Conservation (phyloP, 2,888 invertebrate genomes). For the Tetranychus truncatus region DNA sequence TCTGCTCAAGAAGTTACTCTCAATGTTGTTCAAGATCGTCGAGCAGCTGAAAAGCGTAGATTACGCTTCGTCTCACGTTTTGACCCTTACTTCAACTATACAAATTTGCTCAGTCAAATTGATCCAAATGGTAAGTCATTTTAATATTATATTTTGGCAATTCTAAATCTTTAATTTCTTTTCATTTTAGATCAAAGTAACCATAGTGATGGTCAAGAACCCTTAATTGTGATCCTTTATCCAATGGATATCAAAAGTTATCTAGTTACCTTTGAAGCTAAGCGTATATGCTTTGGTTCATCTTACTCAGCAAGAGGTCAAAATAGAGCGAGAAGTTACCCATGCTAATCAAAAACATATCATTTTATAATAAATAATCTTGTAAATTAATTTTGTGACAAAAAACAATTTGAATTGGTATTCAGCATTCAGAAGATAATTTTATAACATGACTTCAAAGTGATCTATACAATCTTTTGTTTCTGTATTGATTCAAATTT, state of each 20-base stretch:
- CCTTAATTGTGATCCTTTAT: background rate
- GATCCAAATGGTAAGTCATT: constrained; percentile 14
- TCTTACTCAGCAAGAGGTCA: background rate
- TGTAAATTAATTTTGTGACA: too few species aligned
- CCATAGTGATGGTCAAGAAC: background rate
- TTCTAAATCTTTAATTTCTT: background rate
- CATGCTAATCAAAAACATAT: too few species aligned
- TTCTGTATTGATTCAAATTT: too few species aligned
- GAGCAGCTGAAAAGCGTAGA: constrained; percentile 16
- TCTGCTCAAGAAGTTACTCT: constrained; percentile 25
- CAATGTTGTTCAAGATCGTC: constrained; percentile 24
- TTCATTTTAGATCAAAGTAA: background rate
- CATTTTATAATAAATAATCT: too few species aligned
- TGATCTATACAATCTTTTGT: too few species aligned
- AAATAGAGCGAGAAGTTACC: background rate
- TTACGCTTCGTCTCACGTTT: constrained; percentile 13
- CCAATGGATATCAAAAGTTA: constrained; percentile 10
- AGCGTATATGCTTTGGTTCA: background rate
- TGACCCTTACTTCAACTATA: constrained; percentile 21
- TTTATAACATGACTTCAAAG: too few species aligned
- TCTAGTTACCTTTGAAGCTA: constrained; percentile 2
- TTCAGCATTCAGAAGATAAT: too few species aligned
- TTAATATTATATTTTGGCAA: background rate
- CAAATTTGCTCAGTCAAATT: constrained; percentile 15
- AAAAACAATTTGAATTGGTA: too few species aligned